phyloP scores from a whole-genome alignment of 2,113 vertebrate genomes.

The Collichthys lucidus region DNA sequence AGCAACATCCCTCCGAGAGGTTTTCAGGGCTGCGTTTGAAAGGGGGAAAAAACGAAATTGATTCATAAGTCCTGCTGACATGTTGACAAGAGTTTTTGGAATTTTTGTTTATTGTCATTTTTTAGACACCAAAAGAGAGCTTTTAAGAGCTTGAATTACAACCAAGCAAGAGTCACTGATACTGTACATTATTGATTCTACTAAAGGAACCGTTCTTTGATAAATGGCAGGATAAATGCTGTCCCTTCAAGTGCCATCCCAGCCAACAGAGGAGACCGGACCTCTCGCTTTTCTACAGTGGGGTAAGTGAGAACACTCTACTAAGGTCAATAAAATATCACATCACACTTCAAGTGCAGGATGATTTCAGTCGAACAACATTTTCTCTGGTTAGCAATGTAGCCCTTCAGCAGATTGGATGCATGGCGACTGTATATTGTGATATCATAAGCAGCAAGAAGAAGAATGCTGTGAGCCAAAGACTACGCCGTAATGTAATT shows the following conservation, averaged over 20 bases:
- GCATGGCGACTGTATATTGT: conserved; percentile 11
- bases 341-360: neutral
- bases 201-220: neutral
- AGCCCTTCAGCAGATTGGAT: conserved; percentile 21
- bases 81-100: neutral
- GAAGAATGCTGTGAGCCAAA: conserved; percentile 54
- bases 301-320: neutral
- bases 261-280: neutral
- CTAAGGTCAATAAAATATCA: conserved; percentile 8
- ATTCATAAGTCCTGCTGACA: neutral
- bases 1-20: conserved; percentile 3
- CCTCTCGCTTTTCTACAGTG: neutral
- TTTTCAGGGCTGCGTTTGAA: neutral
- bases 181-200: neutral
- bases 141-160: neutral
- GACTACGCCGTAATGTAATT: conserved; percentile 50
- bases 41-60: neutral
- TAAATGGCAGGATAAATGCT: no score
- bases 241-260: neutral
- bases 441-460: conserved; percentile 44
- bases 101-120: neutral
- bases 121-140: neutral
- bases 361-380: neutral
- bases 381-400: neutral
- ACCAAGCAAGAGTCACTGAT: neutral